These are phyloP conservation scores for Drosophila elegans DNA, from an alignment of 1,140 invertebrate species.

Conservation along the genomic window DNA sequence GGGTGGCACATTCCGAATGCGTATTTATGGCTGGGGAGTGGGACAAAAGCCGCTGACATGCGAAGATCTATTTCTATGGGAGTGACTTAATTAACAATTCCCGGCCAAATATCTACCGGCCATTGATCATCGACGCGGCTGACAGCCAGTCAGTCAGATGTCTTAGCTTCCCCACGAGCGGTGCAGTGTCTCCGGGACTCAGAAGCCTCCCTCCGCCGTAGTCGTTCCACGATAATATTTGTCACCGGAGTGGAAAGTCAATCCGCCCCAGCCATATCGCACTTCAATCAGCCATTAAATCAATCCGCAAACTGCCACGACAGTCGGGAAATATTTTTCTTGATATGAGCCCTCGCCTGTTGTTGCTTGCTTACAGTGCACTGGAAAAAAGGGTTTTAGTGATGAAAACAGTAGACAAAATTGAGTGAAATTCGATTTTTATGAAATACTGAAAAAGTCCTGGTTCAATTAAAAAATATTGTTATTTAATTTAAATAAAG, in stretches of 20 bases:
- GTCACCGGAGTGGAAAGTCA: slow-evolving; percentile 42
- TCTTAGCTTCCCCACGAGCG: slow-evolving; percentile 6
- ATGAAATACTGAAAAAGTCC: no score
- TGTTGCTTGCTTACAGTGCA: slow-evolving; percentile 5
- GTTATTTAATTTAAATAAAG: no score
- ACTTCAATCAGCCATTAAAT: slow-evolving; percentile 55
- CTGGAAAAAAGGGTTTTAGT: neutral
- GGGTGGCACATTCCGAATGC: slow-evolving; percentile 29
- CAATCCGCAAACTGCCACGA: slow-evolving; percentile 47
- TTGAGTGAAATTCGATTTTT: neutral
- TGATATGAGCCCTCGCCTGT: slow-evolving; percentile 17
- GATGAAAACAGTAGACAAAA: neutral
- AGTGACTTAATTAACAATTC: slow-evolving; percentile 7
- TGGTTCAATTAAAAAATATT: neutral
- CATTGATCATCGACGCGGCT: slow-evolving; percentile 2
- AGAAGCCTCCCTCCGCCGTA: neutral
- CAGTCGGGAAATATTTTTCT: slow-evolving; percentile 38
- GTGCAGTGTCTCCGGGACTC: slow-evolving; percentile 1
- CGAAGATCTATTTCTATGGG: slow-evolving; percentile 28
- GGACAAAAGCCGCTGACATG: slow-evolving; percentile 4
- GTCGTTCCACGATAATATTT: slow-evolving; percentile 57
- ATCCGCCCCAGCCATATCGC: slow-evolving; percentile 29
- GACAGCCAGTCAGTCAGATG: slow-evolving; percentile 24
- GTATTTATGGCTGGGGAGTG: slow-evolving; percentile 43
- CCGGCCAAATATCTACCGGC: slow-evolving; percentile 4